phyloP scores from a whole-genome alignment of 2,113 vertebrate genomes.

The Petrocephalus zakoni region DNA sequence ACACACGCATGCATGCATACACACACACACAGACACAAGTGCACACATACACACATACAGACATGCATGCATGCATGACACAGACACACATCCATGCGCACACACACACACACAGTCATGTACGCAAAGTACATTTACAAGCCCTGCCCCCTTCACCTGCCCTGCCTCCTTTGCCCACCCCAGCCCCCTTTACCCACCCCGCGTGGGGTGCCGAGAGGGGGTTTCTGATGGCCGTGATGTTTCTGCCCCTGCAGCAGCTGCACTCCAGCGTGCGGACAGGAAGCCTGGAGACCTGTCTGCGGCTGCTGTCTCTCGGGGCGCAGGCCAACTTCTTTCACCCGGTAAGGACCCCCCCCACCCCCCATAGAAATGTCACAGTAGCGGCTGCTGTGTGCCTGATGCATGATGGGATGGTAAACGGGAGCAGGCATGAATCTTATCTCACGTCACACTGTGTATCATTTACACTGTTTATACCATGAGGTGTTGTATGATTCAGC shows the following conservation, averaged over 20 bases:
- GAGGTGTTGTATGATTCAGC: background rate
- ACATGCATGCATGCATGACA: too few relatives aligned
- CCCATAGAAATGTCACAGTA: background rate
- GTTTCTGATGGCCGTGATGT: conserved; percentile 18
- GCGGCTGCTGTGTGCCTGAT: background rate
- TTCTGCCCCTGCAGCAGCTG: conserved; percentile 72
- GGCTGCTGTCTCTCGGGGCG: conserved; percentile 88
- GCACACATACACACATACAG: too few relatives aligned
- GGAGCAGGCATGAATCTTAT: background rate
- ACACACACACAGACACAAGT: background rate
- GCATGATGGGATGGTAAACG: background rate
- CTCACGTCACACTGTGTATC: background rate
- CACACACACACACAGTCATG: background rate
- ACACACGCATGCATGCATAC: background rate
- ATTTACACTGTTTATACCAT: background rate
- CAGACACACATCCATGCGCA: too few relatives aligned
- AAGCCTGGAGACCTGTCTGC: conserved; percentile 94
- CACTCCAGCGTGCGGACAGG: conserved; percentile 95
- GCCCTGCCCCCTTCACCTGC: background rate
- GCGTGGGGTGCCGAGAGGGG: background rate
- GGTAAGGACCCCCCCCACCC: conserved; percentile 51
- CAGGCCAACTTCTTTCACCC: conserved; percentile 99
- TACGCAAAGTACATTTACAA: background rate
- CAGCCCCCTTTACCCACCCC: background rate
- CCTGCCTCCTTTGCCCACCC: background rate